Base-by-base conservation (phyloP, 2,888 invertebrate species). In the Parnassius apollo region DNA sequence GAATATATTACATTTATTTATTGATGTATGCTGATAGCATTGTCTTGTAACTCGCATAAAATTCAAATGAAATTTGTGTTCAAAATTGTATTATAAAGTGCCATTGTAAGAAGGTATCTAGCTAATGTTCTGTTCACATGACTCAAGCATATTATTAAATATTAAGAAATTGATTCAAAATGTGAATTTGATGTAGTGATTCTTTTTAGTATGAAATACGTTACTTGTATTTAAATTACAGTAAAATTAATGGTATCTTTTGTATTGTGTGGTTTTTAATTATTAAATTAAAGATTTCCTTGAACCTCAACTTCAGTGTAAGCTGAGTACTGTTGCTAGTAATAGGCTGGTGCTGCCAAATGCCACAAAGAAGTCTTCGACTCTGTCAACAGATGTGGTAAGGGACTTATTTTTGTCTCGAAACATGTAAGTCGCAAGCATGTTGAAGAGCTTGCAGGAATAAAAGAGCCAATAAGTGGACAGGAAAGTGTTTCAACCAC, bases 71-170 rank as follows among this genome's bases (percentile, higher is more conserved):
- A 65, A 73, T 72, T 73, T 72, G 71, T 70, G 68, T 66, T 66
- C 51, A 61, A 66, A 66, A 67, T 71, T 74, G 74, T 75, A 74
- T 75, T 71, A 70, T 72, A 69, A 69, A 68, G 75, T 75, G 75
- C 75, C 75, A 75, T 75, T 68, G 68, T 65, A 68, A 64, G 50
- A 61, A 42, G 42, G 53, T 49, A 66, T 59, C 46, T 63, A 64
- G 58, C 57, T 7, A 44, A 42, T 61, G 57, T 58, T 58, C 54
- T 56, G 54, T 63, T 64, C 61, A 50, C 69, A 67, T 66, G 66
- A 68, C 68, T 69, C 60, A 61, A 64, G 62, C 61, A 66, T 59
- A 61, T 59, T 63, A 61, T 68, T 65, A 44, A 11, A 44, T 69
- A 57, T 65, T 66, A 66, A 51, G 13, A 60, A 64, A 63, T 62